Evolutionary conservation across 53 echinoderm and acorn worm species (phyloP).

Genomic region (Henricia sp.): DNA sequence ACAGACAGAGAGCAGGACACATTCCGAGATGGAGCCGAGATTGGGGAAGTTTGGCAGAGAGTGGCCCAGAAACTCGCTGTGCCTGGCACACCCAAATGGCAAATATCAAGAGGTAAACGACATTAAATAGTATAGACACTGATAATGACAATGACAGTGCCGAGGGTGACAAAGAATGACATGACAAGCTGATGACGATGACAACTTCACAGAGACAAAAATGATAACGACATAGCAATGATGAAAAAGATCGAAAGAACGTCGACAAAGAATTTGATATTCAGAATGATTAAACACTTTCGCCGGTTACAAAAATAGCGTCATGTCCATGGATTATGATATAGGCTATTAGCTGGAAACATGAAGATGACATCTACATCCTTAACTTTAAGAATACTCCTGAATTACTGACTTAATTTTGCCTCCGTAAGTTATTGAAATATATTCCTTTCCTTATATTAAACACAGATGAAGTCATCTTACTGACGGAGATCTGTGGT

Average conservation of each 20-base stretch:
- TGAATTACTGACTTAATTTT: no score
- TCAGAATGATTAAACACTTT: neutral
- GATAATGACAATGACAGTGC: neutral
- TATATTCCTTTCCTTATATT: no score
- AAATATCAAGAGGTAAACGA: constrained; percentile 55
- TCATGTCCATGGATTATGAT: no score
- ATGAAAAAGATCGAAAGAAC: neutral
- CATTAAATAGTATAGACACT: neutral
- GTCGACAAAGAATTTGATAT: neutral
- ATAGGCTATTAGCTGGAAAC: no score
- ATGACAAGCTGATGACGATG: no score
- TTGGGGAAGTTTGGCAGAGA: constrained; percentile 35
- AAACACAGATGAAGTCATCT: constrained; percentile 80
- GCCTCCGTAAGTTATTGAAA: no score
- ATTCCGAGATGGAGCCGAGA: constrained; percentile 31
- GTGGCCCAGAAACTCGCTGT: constrained; percentile 18
- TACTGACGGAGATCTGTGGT: constrained; percentile 73
- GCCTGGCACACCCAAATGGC: constrained; percentile 19
- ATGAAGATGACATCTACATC: no score
- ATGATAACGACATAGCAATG: neutral
- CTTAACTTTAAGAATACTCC: no score
- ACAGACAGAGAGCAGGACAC: constrained; percentile 30
- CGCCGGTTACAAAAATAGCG: neutral
- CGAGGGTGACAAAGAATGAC: neutral
- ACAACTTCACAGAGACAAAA: no score